phyloP scores from a whole-genome alignment of 2,797 vertebrate genomes.

The Danio choprae region DNA sequence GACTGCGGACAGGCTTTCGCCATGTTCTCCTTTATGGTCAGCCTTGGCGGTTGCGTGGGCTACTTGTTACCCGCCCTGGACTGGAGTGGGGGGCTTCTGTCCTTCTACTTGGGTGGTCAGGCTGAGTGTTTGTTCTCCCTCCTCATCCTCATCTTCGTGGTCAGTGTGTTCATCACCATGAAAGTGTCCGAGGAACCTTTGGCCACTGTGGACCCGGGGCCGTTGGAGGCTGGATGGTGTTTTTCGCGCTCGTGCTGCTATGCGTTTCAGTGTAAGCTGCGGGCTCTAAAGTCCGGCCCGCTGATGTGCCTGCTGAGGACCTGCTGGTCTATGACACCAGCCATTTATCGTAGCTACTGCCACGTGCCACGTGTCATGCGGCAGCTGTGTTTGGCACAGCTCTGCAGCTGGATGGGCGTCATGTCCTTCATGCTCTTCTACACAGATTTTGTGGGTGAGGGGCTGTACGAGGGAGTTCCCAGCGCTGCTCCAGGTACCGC shows the following conservation, averaged over 20 bases:
- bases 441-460: conserved; percentile 85
- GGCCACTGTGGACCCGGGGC: conserved; percentile 59
- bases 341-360: conserved; percentile 83
- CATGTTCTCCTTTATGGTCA: conserved; percentile 86
- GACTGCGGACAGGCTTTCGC: conserved; percentile 81
- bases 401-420: conserved; percentile 85
- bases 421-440: conserved; percentile 87
- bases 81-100: conserved; percentile 78
- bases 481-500: conserved; percentile 76
- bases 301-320: conserved; percentile 78
- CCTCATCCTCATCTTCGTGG: conserved; percentile 80
- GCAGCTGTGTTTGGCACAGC: conserved; percentile 80
- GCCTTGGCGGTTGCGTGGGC: conserved; percentile 82
- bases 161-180: conserved; percentile 82
- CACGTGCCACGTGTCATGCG: conserved; percentile 79
- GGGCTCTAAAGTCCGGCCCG: conserved; percentile 71
- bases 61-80: conserved; percentile 81
- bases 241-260: conserved; percentile 74
- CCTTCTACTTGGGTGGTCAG: conserved; percentile 75
- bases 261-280: conserved; percentile 71
- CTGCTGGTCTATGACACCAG: conserved; percentile 78
- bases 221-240: conserved; percentile 58
- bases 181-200: conserved; percentile 75
- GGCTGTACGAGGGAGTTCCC: conserved; percentile 80
- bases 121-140: conserved; percentile 80